phyloP scores from a whole-genome alignment of 2,888 invertebrate species.

The Macrosiphum euphorbiae region DNA sequence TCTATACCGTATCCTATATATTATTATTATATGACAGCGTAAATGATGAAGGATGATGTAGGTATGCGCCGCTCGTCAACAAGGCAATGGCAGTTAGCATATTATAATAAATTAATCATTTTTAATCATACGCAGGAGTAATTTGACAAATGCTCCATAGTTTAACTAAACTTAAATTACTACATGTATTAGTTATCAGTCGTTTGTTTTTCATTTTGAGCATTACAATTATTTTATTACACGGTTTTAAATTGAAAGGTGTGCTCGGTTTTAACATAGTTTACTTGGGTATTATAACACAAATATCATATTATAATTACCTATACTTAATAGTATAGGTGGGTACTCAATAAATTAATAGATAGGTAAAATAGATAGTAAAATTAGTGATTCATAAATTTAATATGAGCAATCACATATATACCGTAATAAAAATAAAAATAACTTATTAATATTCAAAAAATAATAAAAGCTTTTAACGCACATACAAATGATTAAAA shows the following conservation, averaged over 20 bases:
- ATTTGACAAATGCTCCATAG: constrained; percentile 43
- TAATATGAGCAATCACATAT: background rate
- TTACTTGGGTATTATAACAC: background rate
- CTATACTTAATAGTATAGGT: background rate
- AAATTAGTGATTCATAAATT: constrained; percentile 8
- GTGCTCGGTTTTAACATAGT: background rate
- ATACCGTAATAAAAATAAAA: background rate
- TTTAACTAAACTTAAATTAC: background rate
- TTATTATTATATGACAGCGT: background rate
- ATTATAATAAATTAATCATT: constrained; percentile 45
- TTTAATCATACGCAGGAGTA: constrained; percentile 44
- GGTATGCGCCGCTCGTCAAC: constrained; percentile 29
- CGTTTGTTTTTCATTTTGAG: background rate
- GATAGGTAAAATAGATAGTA: background rate
- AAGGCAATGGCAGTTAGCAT: background rate
- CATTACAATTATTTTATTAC: background rate
- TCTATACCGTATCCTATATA: background rate
- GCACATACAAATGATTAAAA: background rate
- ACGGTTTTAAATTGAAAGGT: constrained; percentile 1
- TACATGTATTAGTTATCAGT: background rate
- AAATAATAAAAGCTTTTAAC: background rate
- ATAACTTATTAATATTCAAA: background rate
- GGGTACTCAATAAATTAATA: background rate
- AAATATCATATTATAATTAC: constrained; percentile 17
- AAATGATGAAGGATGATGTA: constrained; percentile 32